Evolutionary conservation across 2,113 vertebrate species (phyloP).

Genomic region (Mus pahari): DNA sequence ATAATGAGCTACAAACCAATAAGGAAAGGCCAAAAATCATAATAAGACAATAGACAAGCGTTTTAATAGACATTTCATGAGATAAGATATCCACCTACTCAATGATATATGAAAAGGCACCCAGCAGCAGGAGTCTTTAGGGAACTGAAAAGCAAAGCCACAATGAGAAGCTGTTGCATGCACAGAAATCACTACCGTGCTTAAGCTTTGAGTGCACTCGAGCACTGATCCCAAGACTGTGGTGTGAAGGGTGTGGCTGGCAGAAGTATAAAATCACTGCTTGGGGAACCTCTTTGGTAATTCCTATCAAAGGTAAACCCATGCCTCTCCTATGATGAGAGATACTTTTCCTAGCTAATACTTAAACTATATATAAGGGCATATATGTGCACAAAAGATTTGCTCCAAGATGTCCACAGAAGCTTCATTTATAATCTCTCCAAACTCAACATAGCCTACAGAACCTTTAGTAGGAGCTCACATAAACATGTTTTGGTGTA

Average conservation of each 20-base stretch:
- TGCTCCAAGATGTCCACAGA: not conserved
- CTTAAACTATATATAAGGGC: not conserved
- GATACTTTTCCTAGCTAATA: not conserved
- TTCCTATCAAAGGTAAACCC: not conserved
- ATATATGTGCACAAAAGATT: not conserved
- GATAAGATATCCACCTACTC: not conserved
- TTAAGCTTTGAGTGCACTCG: not conserved
- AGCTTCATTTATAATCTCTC: not conserved
- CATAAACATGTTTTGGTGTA: not conserved
- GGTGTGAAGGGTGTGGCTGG: not conserved
- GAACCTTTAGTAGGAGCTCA: not conserved
- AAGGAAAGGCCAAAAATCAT: conserved; percentile 14
- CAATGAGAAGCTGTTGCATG: not conserved
- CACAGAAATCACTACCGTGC: not conserved
- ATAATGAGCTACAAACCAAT: conserved; percentile 25
- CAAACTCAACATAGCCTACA: not conserved
- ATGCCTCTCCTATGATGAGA: not conserved
- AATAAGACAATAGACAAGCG: not conserved
- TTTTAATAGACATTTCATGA: not conserved
- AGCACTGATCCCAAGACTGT: not conserved
- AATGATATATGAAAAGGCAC: not conserved
- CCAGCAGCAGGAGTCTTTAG: not conserved
- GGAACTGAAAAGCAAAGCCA: not conserved
- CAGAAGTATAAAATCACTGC: not conserved
- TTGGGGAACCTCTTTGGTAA: not conserved